Conservation (phyloP, 2,797 vertebrate species). For the Macroramphosus scolopax region DNA sequence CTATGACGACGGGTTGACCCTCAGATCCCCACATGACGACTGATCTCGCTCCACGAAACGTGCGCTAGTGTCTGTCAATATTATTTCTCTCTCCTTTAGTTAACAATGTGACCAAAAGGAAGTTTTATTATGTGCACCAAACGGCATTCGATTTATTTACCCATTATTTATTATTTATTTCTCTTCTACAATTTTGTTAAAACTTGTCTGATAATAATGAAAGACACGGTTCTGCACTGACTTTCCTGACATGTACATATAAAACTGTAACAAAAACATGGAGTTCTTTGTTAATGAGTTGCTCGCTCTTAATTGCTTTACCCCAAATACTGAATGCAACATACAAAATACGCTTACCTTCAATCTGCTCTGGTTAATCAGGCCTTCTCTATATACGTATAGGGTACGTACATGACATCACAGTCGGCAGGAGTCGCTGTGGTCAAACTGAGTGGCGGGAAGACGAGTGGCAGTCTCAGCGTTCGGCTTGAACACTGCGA, state of each 20-base stretch:
- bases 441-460: too few relatives aligned
- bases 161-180: constrained; percentile 66
- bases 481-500: too few relatives aligned
- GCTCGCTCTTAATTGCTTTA: constrained; percentile 1
- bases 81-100: constrained; percentile 36
- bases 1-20: constrained; percentile 6
- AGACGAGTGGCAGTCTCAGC: too few relatives aligned
- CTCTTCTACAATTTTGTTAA: constrained; percentile 42
- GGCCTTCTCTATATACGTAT: too few relatives aligned
- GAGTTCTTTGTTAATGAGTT: constrained; percentile 1
- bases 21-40: background rate
- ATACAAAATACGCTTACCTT: too few relatives aligned
- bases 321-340: too few relatives aligned
- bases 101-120: constrained; percentile 41
- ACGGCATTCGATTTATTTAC: constrained; percentile 51
- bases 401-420: too few relatives aligned
- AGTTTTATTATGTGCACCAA: constrained; percentile 34
- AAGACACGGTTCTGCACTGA: constrained; percentile 34
- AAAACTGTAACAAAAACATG: constrained; percentile 12
- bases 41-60: constrained; percentile 44
- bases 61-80: constrained; percentile 54
- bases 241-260: constrained; percentile 24
- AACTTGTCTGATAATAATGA: constrained; percentile 36
- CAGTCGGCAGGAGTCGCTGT: too few relatives aligned
- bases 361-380: too few relatives aligned